Evolutionary conservation across 2,888 invertebrate genomes (phyloP).

Genomic region (Caenorhabditis zanzibari): DNA sequence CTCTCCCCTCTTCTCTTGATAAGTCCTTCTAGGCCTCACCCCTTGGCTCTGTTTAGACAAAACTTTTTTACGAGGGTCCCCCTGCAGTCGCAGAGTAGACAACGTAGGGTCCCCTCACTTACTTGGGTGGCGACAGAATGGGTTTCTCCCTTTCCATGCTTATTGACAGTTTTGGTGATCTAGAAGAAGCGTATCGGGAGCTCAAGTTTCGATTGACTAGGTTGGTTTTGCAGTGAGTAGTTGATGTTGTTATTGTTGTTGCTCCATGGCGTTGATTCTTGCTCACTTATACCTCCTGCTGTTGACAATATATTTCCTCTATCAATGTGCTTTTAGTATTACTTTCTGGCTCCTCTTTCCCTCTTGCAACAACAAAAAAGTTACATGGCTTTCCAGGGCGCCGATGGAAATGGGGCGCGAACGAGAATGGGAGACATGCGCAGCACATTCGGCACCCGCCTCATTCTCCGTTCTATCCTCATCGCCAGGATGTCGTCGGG

Average conservation of each 20-base stretch:
- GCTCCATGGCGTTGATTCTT: conserved; percentile 16
- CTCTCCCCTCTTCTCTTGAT: conserved; percentile 37
- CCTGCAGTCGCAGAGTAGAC: neutral
- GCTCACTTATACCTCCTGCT: neutral
- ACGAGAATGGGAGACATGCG: conserved; percentile 69
- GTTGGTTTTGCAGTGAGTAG: conserved; percentile 48
- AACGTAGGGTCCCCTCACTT: conserved; percentile 4
- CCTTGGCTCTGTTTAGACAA: conserved; percentile 21
- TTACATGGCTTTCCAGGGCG: conserved; percentile 40
- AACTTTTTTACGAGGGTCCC: conserved; percentile 54
- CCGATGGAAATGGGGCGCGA: conserved; percentile 70
- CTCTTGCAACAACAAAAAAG: conserved; percentile 1
- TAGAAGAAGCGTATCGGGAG: conserved; percentile 52
- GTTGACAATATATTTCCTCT: conserved; percentile 3
- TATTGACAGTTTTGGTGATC: conserved; percentile 53
- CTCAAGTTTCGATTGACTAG: conserved; percentile 48
- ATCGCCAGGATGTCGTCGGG: conserved; percentile 77
- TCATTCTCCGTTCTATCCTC: conserved; percentile 65
- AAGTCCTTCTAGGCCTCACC: conserved; percentile 47
- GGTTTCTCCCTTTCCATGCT: conserved; percentile 64
- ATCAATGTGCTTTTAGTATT: conserved; percentile 22
- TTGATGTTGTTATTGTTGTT: conserved; percentile 34
- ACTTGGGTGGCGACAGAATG: conserved; percentile 33
- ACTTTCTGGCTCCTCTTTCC: conserved; percentile 21
- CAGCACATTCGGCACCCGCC: conserved; percentile 76